Percentiles rank a stretch among this genome's conserved stretches.
phyloP scores from a whole-genome alignment of 2,888 invertebrate genomes.

The Ecdyonurus torrentis region DNA sequence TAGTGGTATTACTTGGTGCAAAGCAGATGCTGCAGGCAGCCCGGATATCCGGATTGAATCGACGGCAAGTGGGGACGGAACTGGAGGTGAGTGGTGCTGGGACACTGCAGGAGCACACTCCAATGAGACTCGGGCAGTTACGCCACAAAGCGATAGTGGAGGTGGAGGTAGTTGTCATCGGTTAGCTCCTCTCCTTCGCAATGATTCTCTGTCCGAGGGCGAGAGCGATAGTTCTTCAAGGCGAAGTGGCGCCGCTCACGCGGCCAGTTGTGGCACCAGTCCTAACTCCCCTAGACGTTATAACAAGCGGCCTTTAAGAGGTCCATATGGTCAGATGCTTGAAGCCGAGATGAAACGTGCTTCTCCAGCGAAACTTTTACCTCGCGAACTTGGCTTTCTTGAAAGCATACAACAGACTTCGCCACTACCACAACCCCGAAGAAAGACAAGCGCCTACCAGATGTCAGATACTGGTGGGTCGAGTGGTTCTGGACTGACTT shows the following conservation, averaged over 20 bases:
- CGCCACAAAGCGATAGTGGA: neutral
- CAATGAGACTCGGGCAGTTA: neutral
- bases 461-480: constrained; percentile 14
- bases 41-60: neutral
- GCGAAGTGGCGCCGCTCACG: constrained; percentile 22
- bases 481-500: constrained; percentile 4
- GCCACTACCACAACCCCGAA: constrained; percentile 14
- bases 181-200: constrained; percentile 1
- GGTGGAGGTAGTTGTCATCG: neutral
- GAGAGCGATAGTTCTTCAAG: constrained; percentile 39
- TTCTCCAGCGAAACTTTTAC: constrained; percentile 32
- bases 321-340: constrained; percentile 64
- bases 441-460: constrained; percentile 16
- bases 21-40: neutral
- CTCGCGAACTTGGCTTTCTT: constrained; percentile 38
- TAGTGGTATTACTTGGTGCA: neutral
- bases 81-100: neutral
- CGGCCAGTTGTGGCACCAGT: constrained; percentile 13
- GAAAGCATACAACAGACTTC: constrained; percentile 20
- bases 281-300: constrained; percentile 32
- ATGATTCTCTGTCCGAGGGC: constrained; percentile 53
- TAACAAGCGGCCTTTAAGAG: constrained; percentile 55
- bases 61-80: neutral
- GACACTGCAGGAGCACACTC: neutral
- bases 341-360: constrained; percentile 67